Evolutionary conservation across 2,797 vertebrate genomes (phyloP), one percentile per base, ranked within the genome.

Genomic region (Dromococcyx pavoninus): DNA sequence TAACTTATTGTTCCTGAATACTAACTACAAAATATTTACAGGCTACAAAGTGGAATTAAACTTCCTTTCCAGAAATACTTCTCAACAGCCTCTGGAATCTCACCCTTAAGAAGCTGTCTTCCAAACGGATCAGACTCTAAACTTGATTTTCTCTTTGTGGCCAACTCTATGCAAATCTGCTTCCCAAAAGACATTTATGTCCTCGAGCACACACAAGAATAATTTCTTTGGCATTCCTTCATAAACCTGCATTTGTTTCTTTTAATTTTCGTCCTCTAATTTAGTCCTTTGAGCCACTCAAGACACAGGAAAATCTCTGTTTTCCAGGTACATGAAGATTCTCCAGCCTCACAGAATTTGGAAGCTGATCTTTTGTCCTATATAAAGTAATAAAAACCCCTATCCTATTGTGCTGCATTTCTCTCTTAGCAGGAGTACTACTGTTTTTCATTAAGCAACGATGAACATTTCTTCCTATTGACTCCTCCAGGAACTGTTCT

Each of bases 401-500:
- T n/a, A 43, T 71, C 78, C 60, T 83, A 44, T 77, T 43, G 78
- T 75, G 75, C 14, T 83, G 39, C 44, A 85, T 87, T 84, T 91
- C 80, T 78, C 54, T 89, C 88, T 62, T 79, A 87, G 69, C 56
- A 77, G 81, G 78, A 80, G 28, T 23, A 79, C 39, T 89, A 48
- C 43, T 61, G 53, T 75, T 90, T 96, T 91, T 75, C 56, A 77
- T 87, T 94, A 94, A 56, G 66, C 62, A 94, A 58, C 67, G 50
- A 91, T 83, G 91, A 96, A 80, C 30, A 72, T 58, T 88, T 74
- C 61, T 91, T 86, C n/a, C 48, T 89, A 50, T 41, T 83, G 81
- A 73, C 25, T 93, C 51, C 41, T 80, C 50, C 2, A 18, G 61
- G 73, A 92, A 53, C 56, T 44, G 21, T 72, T 77, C 46, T 35